Conservation (phyloP, 2,888 invertebrate species). For the Drosophila ustulata region DNA sequence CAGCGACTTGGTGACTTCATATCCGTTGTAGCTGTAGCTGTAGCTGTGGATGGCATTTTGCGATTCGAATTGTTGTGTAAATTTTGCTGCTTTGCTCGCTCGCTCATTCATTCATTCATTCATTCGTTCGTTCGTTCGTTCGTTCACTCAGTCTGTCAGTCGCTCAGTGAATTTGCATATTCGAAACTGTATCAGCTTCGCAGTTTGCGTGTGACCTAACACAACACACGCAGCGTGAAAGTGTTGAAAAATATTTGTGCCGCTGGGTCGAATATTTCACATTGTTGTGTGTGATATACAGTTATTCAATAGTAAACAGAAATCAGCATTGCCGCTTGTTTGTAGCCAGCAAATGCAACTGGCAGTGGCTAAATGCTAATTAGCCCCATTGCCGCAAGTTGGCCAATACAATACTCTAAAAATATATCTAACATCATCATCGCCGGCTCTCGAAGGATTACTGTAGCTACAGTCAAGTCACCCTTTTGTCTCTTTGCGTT, state of each 20-base stretch:
- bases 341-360: constrained; percentile 14
- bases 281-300: constrained; percentile 35
- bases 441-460: neutral
- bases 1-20: constrained; percentile 47
- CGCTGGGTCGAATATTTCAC: constrained; percentile 46
- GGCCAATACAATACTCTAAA: neutral
- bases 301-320: constrained; percentile 33
- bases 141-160: constrained; percentile 23
- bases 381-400: constrained; percentile 14
- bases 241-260: constrained; percentile 51
- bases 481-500: constrained; percentile 12
- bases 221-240: constrained; percentile 37
- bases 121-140: constrained; percentile 7
- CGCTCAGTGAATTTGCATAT: constrained; percentile 43
- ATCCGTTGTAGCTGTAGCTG: constrained; percentile 28
- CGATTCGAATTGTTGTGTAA: constrained; percentile 46
- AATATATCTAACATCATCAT: neutral
- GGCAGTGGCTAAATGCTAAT: constrained; percentile 10
- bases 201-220: constrained; percentile 38
- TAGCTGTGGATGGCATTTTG: constrained; percentile 14
- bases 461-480: neutral
- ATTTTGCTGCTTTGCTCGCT: constrained; percentile 20
- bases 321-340: constrained; percentile 12
- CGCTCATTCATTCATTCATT: constrained; percentile 14
- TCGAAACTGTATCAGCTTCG: constrained; percentile 41